Evolutionary conservation across 2,113 vertebrate genomes (phyloP).

Genomic region (Choloepus hoffmanni): DNA sequence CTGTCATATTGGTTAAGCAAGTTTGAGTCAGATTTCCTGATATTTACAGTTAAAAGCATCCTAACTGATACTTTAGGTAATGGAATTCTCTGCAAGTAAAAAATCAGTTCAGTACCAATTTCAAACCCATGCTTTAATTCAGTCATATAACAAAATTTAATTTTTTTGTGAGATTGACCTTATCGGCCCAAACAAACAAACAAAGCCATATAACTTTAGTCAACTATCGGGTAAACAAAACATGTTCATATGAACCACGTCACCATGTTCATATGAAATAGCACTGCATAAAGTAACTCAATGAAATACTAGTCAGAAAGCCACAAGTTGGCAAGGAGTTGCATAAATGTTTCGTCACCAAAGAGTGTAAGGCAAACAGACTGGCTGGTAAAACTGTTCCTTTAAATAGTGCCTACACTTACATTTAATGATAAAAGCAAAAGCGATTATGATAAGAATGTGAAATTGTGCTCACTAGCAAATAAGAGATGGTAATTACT

Average conservation of each 20-base stretch:
- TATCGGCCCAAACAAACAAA: background rate
- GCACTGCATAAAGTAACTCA: background rate
- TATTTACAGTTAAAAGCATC: background rate
- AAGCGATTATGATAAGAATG: background rate
- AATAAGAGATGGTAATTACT: background rate
- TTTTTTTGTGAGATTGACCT: background rate
- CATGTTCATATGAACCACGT: background rate
- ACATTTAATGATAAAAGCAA: background rate
- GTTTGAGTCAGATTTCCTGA: background rate
- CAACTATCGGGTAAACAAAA: background rate
- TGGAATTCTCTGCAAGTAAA: slow-evolving; percentile 19
- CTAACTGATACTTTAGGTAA: background rate
- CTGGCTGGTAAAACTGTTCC: background rate
- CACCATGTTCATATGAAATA: background rate
- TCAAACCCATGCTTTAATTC: background rate
- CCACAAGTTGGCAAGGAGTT: background rate
- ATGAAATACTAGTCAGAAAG: background rate
- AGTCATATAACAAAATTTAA: background rate
- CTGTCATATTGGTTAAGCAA: background rate
- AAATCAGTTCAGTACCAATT: background rate
- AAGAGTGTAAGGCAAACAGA: background rate
- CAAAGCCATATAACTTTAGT: background rate
- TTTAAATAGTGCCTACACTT: background rate
- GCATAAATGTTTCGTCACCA: background rate
- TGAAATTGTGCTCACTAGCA: background rate